These are phyloP conservation scores for Iselma pallidipennis DNA, from an alignment of 2,888 invertebrate genomes.

Conservation along the genomic window DNA sequence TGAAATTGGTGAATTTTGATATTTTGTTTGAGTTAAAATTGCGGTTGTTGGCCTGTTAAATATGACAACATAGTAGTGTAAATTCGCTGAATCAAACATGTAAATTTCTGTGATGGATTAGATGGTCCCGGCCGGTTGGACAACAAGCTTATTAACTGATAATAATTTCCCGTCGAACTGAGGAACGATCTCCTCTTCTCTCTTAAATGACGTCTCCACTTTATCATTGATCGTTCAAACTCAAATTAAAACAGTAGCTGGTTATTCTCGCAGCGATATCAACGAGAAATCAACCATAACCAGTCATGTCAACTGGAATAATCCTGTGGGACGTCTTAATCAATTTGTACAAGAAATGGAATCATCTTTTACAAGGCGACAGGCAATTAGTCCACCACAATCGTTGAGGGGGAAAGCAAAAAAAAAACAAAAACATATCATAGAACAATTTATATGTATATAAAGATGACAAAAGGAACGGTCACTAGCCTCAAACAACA, in stretches of 20 bases:
- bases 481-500: conserved; percentile 14
- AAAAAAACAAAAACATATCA: conserved; percentile 13
- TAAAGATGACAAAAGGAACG: conserved; percentile 3
- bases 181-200: background rate
- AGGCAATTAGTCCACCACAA: conserved; percentile 32
- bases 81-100: background rate
- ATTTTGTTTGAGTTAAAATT: background rate
- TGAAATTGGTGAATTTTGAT: no score
- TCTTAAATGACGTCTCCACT: conserved; percentile 7
- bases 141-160: conserved; percentile 14
- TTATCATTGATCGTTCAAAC: conserved; percentile 18
- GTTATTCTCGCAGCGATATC: conserved; percentile 23
- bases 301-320: conserved; percentile 23
- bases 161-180: conserved; percentile 7
- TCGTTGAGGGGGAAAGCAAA: conserved; percentile 10
- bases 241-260: conserved; percentile 29
- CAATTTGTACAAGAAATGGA: conserved; percentile 30
- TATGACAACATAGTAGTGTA: background rate
- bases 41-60: background rate
- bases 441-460: background rate
- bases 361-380: conserved; percentile 33
- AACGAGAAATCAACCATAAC: conserved; percentile 21
- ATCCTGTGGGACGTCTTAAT: conserved; percentile 30
- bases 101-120: conserved; percentile 16
- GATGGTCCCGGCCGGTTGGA: conserved; percentile 8